These are phyloP conservation scores for Sapajus apella DNA, from an alignment of 2,113 vertebrate species.

Conservation along the genomic window DNA sequence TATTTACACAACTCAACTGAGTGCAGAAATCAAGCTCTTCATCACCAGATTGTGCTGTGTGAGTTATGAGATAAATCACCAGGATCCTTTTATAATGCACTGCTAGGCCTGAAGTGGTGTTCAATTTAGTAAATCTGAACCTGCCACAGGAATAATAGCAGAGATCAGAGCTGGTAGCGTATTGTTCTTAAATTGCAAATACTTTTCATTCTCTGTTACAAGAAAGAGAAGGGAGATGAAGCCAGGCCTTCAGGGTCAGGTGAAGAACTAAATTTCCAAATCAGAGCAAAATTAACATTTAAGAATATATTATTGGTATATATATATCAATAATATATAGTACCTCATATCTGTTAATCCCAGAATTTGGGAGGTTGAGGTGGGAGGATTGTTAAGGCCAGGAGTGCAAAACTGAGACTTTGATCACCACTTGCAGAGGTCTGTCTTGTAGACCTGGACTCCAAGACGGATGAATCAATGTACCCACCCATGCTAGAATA, in stretches of 20 bases:
- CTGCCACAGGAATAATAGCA: background rate
- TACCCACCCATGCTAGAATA: too few relatives aligned
- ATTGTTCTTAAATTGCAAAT: background rate
- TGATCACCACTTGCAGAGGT: too few relatives aligned
- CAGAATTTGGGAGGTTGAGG: background rate
- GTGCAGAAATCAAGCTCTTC: background rate
- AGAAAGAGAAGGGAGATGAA: background rate
- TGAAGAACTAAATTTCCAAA: background rate
- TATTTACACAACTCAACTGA: background rate
- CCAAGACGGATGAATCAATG: too few relatives aligned
- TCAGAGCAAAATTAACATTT: background rate
- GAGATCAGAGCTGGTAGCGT: background rate
- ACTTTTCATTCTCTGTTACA: background rate
- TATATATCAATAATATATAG: too few relatives aligned
- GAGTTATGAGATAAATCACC: background rate
- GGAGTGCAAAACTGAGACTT: too few relatives aligned
- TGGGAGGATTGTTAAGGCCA: background rate
- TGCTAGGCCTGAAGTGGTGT: background rate
- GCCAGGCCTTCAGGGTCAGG: accelerated
- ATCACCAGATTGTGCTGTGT: background rate
- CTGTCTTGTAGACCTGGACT: too few relatives aligned
- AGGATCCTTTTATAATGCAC: background rate
- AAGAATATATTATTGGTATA: background rate
- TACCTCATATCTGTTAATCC: background rate
- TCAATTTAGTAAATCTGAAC: background rate